Base-by-base conservation (phyloP, 2,113 vertebrate genomes). In the Maccullochella peelii region DNA sequence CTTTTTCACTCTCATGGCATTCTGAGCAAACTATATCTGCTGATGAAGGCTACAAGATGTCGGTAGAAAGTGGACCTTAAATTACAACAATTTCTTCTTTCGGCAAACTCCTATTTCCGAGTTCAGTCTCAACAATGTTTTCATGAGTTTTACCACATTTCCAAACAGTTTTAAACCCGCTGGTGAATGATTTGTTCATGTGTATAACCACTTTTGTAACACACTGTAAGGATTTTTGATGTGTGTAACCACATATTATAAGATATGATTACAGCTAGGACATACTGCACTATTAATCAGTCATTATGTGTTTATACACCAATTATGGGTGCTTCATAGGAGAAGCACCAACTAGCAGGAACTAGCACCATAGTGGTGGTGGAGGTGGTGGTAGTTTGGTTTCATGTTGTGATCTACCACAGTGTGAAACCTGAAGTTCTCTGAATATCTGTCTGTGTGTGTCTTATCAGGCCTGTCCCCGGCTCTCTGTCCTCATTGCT, bases 401-500 rank as follows among this genome's bases (percentile, higher is more conserved):
- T 12, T 42, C 9, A 42, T 42, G 42, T 42, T 42, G 10, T 12
- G 42, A 42, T 49, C 40, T 54, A 15, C 4, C 38, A 57, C 23
- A 36, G 62, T 27, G 62, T 6, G 23, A 75, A 65, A 47, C 58
- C 21, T 66, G 21, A 83, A 14, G n/a, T 42, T 61, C 42, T 66
- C 36, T 74, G 36, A 66, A 27, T 52, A 73, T 73, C 72, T 52
- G 44, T 69, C 1, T 81, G 12, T 73, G 55, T 91, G 72, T 82
- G 42, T 91, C 73, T 72, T 89, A 88, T 80, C 93, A 99, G 98
- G 96, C 98, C 98, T 94, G 97, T 99, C 77, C 98, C 98, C 87
- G 98, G 98, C 95, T 99, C 98, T 87, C 96, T 99, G 94, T 99
- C 98, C 87, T 99, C 98, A 84, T 93, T 99, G 90, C 95, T 99